Evolutionary conservation across 2,888 invertebrate genomes (phyloP).

Genomic region (Coenonympha arcania): DNA sequence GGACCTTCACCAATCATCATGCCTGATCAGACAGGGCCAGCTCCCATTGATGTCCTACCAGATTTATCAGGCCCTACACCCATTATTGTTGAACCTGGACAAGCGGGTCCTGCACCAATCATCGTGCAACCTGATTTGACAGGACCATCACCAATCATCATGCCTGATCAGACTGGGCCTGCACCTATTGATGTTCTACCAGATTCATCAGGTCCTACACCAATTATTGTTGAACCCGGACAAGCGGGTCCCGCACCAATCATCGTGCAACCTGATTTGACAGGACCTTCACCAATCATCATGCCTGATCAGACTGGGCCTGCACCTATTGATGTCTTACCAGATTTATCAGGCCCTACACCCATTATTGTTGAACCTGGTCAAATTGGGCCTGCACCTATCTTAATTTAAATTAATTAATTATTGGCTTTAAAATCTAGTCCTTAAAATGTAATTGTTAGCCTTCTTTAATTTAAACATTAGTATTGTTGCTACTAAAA

Average conservation of each 20-base stretch:
- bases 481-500: too few relatives aligned
- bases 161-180: neutral
- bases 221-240: slow-evolving; percentile 16
- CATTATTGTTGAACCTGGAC: neutral
- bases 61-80: neutral
- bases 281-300: neutral
- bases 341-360: neutral
- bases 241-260: neutral
- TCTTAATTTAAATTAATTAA: too few relatives aligned
- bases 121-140: too few relatives aligned
- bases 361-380: too few relatives aligned
- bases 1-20: slow-evolving; percentile 10
- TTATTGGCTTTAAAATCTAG: too few relatives aligned
- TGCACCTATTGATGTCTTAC: slow-evolving; percentile 13
- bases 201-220: neutral
- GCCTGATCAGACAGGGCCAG: slow-evolving; percentile 6
- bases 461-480: too few relatives aligned
- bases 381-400: neutral
- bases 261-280: neutral
- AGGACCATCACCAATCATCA: too few relatives aligned
- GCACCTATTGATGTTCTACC: neutral
- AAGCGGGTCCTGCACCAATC: too few relatives aligned
- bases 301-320: neutral
- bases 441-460: too few relatives aligned
- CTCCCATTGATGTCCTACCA: slow-evolving; percentile 14